A percentile compares a stretch with the other conserved stretches of the same genome.
Evolutionary conservation across 2,888 invertebrate species (phyloP).

Genomic region (Syrista parreyssii): DNA sequence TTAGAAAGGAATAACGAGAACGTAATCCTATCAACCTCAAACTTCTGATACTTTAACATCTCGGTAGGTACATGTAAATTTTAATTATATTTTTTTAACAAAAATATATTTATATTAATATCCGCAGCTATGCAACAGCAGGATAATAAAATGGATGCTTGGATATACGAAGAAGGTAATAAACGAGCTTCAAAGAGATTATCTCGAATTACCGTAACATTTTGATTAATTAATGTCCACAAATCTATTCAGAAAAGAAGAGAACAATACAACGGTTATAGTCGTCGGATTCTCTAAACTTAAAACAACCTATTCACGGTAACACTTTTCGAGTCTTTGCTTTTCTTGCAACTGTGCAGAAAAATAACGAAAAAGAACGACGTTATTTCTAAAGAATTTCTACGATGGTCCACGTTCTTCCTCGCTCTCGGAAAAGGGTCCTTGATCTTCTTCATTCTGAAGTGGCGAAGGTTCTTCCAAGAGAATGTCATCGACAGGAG

Average conservation of each 20-base stretch:
- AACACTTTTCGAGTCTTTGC: not conserved
- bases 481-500: slow-evolving; percentile 47
- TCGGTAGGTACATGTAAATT: not conserved
- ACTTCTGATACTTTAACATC: not conserved
- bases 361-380: not conserved
- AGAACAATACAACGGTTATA: not conserved
- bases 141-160: not conserved
- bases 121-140: not conserved
- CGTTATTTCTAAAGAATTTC: slow-evolving; percentile 1
- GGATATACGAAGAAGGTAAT: not conserved
- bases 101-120: not conserved
- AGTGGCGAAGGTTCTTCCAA: slow-evolving; percentile 41
- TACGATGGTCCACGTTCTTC: slow-evolving; percentile 57
- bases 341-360: not conserved
- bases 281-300: not conserved
- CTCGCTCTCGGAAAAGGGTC: slow-evolving; percentile 59
- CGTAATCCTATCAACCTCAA: not conserved
- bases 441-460: slow-evolving; percentile 44
- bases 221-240: not conserved
- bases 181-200: not conserved
- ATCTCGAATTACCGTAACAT: not conserved
- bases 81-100: not conserved
- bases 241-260: not conserved
- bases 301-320: not conserved
- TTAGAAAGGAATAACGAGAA: not conserved